Evolutionary conservation across 2,113 vertebrate species (phyloP), one percentile per base, ranked within the genome.

Genomic region (Corydoras sp.): DNA sequence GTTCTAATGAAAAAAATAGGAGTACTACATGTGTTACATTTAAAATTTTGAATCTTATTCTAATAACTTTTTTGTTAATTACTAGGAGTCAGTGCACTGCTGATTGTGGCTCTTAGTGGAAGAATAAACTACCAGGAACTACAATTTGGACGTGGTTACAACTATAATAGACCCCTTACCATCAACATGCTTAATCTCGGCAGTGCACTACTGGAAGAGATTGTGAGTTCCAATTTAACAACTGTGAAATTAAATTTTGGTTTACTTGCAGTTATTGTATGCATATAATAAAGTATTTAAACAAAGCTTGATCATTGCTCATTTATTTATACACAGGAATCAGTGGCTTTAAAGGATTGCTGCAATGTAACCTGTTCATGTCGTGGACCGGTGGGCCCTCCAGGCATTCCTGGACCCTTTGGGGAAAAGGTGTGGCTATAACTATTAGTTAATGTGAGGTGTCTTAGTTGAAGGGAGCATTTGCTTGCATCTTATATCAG

Each of bases 71-170:
- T 10, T 54, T 35, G 15, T 53, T 29, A 72, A 55, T 58, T 3
- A 51, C 6, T 49, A 95, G 95, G 91, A 1, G 50, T 95, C 73
- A 85, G 83, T 66, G 86, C 90, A 10, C 84, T 98, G 73, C 79
- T 96, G 1, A 13, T 86, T 0, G 79, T 94, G 78, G 92, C 89
- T 14, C 77, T 98, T 83, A 90, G 91, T 68, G 87, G 84, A 10
- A 31, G 84, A 12, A 68, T 81, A 24, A 85, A 90, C 58, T 84
- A 95, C 70, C 88, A 88, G 79, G 87, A 90, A 81, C 74, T 94
- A 59, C 92, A 95, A 74, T 97, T 95, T 73, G 95, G 94, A 48
- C 85, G 93, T 83, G 94, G 94, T 0, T 93, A 93, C 61, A 77
- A 73, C 1, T 93, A 93, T 80, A 83, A 76, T 0, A 77, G 88